phyloP scores from a whole-genome alignment of 2,797 vertebrate species.

The Calcarius lapponicus region DNA sequence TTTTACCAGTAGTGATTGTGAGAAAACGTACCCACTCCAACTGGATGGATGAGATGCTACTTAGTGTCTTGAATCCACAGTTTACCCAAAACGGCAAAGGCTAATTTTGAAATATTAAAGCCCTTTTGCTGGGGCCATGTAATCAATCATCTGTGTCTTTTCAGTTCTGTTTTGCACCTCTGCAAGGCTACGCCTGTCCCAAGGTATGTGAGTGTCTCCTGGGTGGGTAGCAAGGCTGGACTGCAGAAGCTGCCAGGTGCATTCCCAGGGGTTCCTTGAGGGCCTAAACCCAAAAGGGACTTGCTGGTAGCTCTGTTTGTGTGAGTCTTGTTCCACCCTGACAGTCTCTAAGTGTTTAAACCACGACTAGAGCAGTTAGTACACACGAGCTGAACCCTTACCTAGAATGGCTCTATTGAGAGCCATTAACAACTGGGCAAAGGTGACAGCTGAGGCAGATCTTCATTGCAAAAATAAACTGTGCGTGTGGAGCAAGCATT shows the following conservation, averaged over 20 bases:
- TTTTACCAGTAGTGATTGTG: background rate
- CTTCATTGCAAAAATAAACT: background rate
- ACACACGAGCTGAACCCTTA: accelerated
- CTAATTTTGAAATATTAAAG: background rate
- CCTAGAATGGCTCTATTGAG: background rate
- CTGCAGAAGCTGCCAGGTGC: accelerated
- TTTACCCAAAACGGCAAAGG: background rate
- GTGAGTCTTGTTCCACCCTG: background rate
- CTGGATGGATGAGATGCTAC: background rate
- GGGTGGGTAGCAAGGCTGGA: accelerated
- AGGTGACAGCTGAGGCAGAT: background rate
- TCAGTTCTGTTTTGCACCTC: background rate
- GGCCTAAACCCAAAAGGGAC: background rate
- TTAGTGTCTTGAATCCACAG: background rate
- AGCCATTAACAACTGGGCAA: background rate
- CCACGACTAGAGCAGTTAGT: background rate
- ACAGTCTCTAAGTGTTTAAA: background rate
- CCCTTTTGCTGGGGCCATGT: background rate
- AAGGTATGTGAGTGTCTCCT: accelerated
- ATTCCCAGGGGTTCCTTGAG: background rate
- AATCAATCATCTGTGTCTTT: background rate
- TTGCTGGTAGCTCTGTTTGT: background rate
- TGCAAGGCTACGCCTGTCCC: accelerated
- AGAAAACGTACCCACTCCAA: background rate
- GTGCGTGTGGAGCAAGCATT: background rate